Conservation (phyloP, 1,140 invertebrate genomes). For the Drosophila nannoptera region DNA sequence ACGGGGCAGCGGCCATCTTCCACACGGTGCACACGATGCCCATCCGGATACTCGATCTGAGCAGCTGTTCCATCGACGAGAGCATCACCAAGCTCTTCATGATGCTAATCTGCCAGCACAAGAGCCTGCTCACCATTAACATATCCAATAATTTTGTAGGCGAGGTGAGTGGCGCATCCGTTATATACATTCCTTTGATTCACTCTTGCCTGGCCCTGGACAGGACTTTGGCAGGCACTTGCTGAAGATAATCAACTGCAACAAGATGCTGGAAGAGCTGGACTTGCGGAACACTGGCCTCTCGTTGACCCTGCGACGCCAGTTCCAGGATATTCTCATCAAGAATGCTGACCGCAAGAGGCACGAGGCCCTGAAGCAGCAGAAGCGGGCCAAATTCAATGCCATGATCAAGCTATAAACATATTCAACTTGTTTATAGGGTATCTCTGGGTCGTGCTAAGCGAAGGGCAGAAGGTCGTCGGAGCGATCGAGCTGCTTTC, state of each 20-base stretch:
- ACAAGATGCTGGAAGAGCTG: slow-evolving; percentile 63
- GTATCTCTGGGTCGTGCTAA: neutral
- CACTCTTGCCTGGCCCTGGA: neutral
- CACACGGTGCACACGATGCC: slow-evolving; percentile 62
- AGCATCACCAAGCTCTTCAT: slow-evolving; percentile 72
- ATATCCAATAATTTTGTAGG: slow-evolving; percentile 70
- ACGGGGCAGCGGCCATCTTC: slow-evolving; percentile 75
- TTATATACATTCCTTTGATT: neutral
- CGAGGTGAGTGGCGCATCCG: slow-evolving; percentile 33
- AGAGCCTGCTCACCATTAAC: slow-evolving; percentile 58
- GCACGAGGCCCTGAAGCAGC: slow-evolving; percentile 43
- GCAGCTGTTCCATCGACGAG: slow-evolving; percentile 60
- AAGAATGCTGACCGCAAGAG: slow-evolving; percentile 63
- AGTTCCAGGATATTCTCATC: slow-evolving; percentile 59
- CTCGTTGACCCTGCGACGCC: slow-evolving; percentile 44
- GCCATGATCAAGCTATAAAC: slow-evolving; percentile 52
- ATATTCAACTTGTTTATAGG: neutral
- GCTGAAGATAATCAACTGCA: slow-evolving; percentile 62
- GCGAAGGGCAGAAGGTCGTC: neutral
- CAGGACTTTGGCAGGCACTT: slow-evolving; percentile 70
- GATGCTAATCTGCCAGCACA: slow-evolving; percentile 67
- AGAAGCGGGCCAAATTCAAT: slow-evolving; percentile 61
- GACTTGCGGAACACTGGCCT: slow-evolving; percentile 71
- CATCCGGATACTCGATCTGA: slow-evolving; percentile 57
- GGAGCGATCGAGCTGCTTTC: slow-evolving; percentile 49